phyloP scores from a whole-genome alignment of 1,140 invertebrate species.

The Samia ricini region DNA sequence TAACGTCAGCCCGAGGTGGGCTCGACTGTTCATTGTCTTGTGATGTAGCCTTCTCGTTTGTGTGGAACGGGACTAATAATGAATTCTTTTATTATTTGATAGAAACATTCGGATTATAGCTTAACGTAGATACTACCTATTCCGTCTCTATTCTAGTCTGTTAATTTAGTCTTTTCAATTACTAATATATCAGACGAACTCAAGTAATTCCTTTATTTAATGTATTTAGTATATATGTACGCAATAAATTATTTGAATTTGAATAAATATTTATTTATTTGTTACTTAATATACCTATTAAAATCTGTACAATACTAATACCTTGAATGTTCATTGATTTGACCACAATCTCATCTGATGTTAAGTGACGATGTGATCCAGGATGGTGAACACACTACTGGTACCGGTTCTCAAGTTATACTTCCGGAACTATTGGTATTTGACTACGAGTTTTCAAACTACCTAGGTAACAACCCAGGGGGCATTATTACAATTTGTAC shows the following conservation, averaged over 20 bases:
- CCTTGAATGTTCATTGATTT: too few species aligned
- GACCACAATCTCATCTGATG: too few species aligned
- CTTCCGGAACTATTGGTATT: too few species aligned
- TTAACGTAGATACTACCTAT: background rate
- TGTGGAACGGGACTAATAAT: conserved; percentile 9
- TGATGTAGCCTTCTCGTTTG: conserved; percentile 20
- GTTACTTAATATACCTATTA: too few species aligned
- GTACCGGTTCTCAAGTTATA: too few species aligned
- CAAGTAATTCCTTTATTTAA: background rate
- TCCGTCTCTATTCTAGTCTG: background rate
- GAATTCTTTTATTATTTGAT: conserved; percentile 18
- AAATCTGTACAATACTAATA: too few species aligned
- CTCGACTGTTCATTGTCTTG: conserved; percentile 15
- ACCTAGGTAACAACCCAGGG: too few species aligned
- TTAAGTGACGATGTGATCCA: too few species aligned
- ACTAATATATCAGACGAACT: background rate
- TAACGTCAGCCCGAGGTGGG: conserved; percentile 12
- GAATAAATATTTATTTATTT: too few species aligned
- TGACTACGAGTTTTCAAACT: too few species aligned
- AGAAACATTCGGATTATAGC: background rate
- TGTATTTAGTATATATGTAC: background rate
- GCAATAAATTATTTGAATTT: background rate
- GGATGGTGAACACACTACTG: too few species aligned
- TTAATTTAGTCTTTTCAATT: background rate
- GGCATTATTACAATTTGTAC: too few species aligned